Percentiles rank a stretch among this genome's conserved stretches.
Conservation (phyloP, 2,888 invertebrate species). For the Drosophila birchii region DNA sequence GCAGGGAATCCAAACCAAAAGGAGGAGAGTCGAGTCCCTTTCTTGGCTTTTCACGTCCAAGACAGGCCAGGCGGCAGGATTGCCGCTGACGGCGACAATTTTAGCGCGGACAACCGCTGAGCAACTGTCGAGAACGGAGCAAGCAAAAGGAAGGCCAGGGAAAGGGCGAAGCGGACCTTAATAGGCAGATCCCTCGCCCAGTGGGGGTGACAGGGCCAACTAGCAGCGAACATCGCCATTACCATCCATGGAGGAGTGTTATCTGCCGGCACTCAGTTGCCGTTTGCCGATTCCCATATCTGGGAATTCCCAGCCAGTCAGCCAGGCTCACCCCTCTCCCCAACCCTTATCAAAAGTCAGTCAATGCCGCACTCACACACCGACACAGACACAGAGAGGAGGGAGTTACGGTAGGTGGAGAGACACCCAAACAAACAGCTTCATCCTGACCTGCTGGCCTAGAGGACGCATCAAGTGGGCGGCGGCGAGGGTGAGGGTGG, state of each 20-base stretch:
- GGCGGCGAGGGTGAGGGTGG: conserved; percentile 7
- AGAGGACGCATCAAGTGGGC: conserved; percentile 44
- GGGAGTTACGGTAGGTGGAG: conserved; percentile 3
- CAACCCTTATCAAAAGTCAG: conserved; percentile 74
- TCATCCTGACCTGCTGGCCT: conserved; percentile 78
- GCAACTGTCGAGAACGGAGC: conserved; percentile 33
- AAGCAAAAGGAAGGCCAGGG: not conserved
- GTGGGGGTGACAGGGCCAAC: conserved; percentile 22
- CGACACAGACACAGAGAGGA: conserved; percentile 34
- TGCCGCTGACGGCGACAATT: conserved; percentile 73
- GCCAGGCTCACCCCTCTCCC: not conserved
- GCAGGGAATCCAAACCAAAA: not conserved
- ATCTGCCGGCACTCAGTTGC: conserved; percentile 73
- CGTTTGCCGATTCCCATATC: conserved; percentile 34
- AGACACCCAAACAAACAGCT: conserved; percentile 56
- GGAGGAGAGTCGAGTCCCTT: conserved; percentile 22
- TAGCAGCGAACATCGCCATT: conserved; percentile 30
- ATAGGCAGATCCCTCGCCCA: conserved; percentile 19
- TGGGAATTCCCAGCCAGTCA: conserved; percentile 32
- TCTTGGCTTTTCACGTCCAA: conserved; percentile 47
- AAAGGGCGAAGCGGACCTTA: not conserved
- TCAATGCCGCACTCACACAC: conserved; percentile 66
- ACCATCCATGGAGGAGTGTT: conserved; percentile 59
- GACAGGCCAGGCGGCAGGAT: conserved; percentile 20
- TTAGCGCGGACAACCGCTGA: conserved; percentile 73